These are phyloP conservation scores for Rhineura floridana DNA, from an alignment of 2,113 vertebrate genomes.

Conservation along the genomic window DNA sequence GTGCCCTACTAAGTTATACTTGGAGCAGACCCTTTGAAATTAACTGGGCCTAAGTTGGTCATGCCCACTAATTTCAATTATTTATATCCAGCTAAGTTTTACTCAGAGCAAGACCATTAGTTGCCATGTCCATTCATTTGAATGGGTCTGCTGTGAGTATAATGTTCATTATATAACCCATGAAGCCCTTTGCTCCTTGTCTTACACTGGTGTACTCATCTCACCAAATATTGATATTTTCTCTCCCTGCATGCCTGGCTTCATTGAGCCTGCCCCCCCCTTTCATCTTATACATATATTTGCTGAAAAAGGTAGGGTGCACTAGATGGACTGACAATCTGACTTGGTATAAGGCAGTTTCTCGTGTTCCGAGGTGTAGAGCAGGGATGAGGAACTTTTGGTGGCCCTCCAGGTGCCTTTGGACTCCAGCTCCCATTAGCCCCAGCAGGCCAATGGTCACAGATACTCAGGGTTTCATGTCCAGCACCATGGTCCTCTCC, in stretches of 20 bases:
- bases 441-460: background rate
- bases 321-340: background rate
- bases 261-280: background rate
- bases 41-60: too few relatives aligned
- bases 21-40: too few relatives aligned
- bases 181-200: too few relatives aligned
- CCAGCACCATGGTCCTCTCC: background rate
- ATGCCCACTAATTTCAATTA: too few relatives aligned
- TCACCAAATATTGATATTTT: too few relatives aligned
- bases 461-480: background rate
- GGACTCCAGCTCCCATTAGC: background rate
- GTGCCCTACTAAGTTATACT: too few relatives aligned
- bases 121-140: too few relatives aligned
- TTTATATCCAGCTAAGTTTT: too few relatives aligned
- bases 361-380: background rate
- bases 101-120: too few relatives aligned
- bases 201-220: too few relatives aligned
- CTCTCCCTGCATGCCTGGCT: background rate
- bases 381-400: background rate
- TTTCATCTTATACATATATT: background rate
- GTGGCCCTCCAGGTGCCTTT: background rate
- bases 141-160: too few relatives aligned
- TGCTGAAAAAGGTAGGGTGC: background rate
- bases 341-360: background rate
- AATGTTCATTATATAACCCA: too few relatives aligned